These are phyloP conservation scores for Ailuropoda melanoleuca DNA, from an alignment of 2,113 vertebrate species.

Conservation along the genomic window DNA sequence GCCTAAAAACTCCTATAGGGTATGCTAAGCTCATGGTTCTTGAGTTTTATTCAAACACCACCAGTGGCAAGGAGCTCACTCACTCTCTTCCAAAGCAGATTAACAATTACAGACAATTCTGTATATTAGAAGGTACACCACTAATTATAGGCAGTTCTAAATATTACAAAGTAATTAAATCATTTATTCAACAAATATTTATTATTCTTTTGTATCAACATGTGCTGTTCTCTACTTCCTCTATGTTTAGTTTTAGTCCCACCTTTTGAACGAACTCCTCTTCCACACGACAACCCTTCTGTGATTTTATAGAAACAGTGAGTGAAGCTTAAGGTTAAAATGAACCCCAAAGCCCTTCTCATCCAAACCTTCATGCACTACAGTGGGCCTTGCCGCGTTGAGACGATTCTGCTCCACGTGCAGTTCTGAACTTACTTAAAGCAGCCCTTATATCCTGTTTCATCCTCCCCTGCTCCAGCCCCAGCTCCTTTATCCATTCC, in stretches of 20 bases:
- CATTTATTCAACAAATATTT: not conserved
- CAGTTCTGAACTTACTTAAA: not conserved
- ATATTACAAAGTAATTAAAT: not conserved
- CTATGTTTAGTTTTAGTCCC: not conserved
- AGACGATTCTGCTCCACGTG: accelerated
- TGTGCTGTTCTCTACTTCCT: not conserved
- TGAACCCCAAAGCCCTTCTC: not conserved
- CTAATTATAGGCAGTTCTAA: not conserved
- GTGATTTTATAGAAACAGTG: not conserved
- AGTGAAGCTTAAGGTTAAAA: not conserved
- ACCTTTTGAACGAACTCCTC: not conserved
- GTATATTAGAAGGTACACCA: not conserved
- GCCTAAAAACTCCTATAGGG: not conserved
- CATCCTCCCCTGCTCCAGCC: not conserved
- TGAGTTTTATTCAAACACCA: not conserved
- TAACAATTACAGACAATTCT: not conserved
- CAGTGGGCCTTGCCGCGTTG: not conserved
- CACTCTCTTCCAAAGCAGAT: not conserved
- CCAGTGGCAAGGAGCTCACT: not conserved
- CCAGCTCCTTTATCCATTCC: not conserved
- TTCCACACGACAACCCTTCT: not conserved
- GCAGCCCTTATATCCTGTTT: not conserved
- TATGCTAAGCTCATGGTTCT: not conserved
- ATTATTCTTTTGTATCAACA: not conserved
- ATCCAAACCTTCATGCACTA: not conserved